Conservation (phyloP, 1,140 invertebrate genomes). For the Drosophila truncata region DNA sequence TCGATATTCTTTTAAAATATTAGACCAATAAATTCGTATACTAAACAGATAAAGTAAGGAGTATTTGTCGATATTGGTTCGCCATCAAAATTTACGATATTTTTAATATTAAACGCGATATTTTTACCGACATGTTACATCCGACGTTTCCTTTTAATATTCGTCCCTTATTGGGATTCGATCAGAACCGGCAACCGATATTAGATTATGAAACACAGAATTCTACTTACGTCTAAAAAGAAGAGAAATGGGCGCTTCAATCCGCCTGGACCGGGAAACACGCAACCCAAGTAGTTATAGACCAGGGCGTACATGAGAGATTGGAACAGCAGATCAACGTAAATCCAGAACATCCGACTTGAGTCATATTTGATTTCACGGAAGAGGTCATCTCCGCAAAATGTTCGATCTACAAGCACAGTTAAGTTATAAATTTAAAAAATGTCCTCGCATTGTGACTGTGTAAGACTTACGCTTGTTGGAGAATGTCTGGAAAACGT, state of each 20-base stretch:
- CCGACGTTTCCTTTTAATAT: neutral
- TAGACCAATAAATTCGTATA: too few species aligned
- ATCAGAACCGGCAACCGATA: neutral
- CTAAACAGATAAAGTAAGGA: too few species aligned
- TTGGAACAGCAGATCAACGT: conserved; percentile 62
- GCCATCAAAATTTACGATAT: too few species aligned
- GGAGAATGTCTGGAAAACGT: conserved; percentile 73
- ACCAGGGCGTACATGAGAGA: conserved; percentile 65
- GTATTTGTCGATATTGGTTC: neutral
- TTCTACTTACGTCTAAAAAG: conserved; percentile 65
- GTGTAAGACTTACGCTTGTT: conserved; percentile 68
- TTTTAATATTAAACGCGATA: too few species aligned
- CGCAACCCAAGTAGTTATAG: conserved; percentile 73
- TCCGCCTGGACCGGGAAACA: conserved; percentile 79
- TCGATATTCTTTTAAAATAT: too few species aligned
- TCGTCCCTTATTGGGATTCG: neutral
- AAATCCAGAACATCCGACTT: conserved; percentile 62
- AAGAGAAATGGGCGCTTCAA: conserved; percentile 71
- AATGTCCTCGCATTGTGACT: neutral
- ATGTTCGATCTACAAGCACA: conserved; percentile 53
- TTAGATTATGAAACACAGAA: neutral
- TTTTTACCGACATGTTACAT: neutral
- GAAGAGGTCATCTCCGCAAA: conserved; percentile 49
- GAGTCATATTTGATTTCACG: conserved; percentile 66
- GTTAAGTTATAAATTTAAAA: neutral